Conservation (phyloP, 1,140 invertebrate species). For the Mesaphorura yosii region DNA sequence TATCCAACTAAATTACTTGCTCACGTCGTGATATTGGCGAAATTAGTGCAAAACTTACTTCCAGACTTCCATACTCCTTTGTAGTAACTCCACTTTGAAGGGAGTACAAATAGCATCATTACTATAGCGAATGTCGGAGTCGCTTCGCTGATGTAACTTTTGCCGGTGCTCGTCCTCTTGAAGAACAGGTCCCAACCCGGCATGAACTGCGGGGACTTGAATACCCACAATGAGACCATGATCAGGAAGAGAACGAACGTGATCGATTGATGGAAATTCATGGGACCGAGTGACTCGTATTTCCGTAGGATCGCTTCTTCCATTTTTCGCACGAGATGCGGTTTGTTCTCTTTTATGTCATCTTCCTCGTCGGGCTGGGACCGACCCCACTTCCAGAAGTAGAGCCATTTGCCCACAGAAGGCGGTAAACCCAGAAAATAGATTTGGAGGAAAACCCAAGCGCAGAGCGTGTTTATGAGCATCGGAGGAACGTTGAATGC, state of each 20-base stretch:
- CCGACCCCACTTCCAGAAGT: not conserved
- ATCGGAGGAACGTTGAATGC: conserved; percentile 53
- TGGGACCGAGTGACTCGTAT: conserved; percentile 62
- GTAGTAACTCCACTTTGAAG: conserved; percentile 21
- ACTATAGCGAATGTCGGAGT: conserved; percentile 24
- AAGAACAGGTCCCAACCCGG: conserved; percentile 29
- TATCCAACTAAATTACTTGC: not conserved
- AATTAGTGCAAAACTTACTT: no score
- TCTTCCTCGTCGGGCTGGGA: conserved; percentile 8
- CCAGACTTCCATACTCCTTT: conserved; percentile 12
- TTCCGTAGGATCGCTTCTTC: conserved; percentile 48
- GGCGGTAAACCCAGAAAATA: conserved; percentile 56
- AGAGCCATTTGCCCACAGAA: conserved; percentile 10
- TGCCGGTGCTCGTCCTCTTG: conserved; percentile 12
- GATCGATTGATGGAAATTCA: conserved; percentile 64
- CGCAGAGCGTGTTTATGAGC: conserved; percentile 55
- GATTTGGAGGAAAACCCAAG: conserved; percentile 53
- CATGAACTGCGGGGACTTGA: conserved; percentile 67
- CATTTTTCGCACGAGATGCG: conserved; percentile 34
- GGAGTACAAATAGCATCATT: conserved; percentile 23
- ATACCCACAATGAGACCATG: conserved; percentile 75
- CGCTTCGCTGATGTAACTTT: conserved; percentile 30
- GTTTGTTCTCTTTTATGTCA: conserved; percentile 6
- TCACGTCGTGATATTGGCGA: no score
- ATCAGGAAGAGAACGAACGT: conserved; percentile 64